phyloP scores from a whole-genome alignment of 2,113 vertebrate species.

The Ciconia boyciana region DNA sequence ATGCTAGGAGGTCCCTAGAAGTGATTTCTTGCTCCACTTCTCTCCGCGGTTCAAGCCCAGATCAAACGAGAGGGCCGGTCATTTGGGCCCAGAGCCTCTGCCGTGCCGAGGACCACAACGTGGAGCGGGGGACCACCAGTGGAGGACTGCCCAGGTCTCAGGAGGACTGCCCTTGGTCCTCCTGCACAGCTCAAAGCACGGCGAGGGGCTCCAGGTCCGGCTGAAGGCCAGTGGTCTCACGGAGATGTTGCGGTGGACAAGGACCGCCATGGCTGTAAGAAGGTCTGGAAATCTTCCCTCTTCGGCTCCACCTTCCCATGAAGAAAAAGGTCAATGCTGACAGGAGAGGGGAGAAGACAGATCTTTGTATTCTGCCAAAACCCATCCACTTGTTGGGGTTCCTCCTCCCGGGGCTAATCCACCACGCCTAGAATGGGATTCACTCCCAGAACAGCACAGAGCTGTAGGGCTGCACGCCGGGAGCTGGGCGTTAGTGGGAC shows the following conservation, averaged over 20 bases:
- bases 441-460: not conserved
- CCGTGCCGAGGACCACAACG: fast-evolving
- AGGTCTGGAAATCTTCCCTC: not conserved
- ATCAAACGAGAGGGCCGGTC: not conserved
- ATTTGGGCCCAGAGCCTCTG: too few species aligned
- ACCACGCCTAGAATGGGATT: fast-evolving
- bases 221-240: not conserved
- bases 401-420: not conserved
- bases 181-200: not conserved
- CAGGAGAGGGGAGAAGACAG: not conserved
- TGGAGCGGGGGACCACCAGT: fast-evolving
- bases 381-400: not conserved
- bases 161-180: not conserved
- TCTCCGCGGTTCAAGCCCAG: fast-evolving
- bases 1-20: not conserved
- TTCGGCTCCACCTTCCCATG: not conserved
- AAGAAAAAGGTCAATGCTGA: not conserved
- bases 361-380: not conserved
- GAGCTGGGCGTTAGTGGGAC: not conserved
- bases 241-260: not conserved
- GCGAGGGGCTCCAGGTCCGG: not conserved
- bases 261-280: not conserved
- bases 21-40: not conserved
- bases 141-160: not conserved
- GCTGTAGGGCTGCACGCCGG: fast-evolving